A percentile compares a stretch with the other conserved stretches of the same genome.
These are phyloP conservation scores for Gryllus bimaculatus DNA, from an alignment of 1,140 invertebrate genomes.

Conservation along the genomic window DNA sequence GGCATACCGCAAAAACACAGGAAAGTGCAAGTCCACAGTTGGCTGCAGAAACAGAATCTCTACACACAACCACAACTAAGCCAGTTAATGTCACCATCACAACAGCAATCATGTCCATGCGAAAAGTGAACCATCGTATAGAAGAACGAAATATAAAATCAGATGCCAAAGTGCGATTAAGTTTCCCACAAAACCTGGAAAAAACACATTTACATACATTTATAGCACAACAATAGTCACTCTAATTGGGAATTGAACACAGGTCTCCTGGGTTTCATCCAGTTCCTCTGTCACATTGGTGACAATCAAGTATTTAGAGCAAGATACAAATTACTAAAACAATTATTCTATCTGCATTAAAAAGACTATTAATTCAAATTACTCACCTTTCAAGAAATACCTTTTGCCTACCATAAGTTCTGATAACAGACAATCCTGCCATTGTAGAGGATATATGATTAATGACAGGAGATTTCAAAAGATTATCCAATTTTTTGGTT, in stretches of 20 bases:
- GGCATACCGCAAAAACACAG: constrained; percentile 37
- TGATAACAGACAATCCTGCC: constrained; percentile 28
- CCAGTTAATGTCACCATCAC: constrained; percentile 34
- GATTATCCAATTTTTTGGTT: constrained; percentile 42
- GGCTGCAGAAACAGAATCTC: constrained; percentile 35
- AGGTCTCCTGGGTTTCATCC: too few species aligned
- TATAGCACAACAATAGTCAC: too few species aligned
- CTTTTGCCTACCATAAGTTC: constrained; percentile 28
- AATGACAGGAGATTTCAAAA: constrained; percentile 38
- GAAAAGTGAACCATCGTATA: constrained; percentile 37
- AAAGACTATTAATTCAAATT: not conserved
- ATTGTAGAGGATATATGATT: constrained; percentile 29
- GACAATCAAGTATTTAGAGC: too few species aligned
- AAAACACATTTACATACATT: not conserved
- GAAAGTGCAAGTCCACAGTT: constrained; percentile 43
- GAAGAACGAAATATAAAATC: constrained; percentile 29
- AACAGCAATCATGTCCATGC: constrained; percentile 37
- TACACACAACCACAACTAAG: constrained; percentile 38
- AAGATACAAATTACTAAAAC: too few species aligned
- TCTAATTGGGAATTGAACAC: too few species aligned
- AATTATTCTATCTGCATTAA: not conserved
- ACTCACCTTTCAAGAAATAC: constrained; percentile 28
- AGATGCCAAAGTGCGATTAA: constrained; percentile 28
- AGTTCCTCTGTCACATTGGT: too few species aligned
- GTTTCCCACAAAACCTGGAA: constrained; percentile 26